Base-by-base conservation (phyloP, 2,888 invertebrate species). In the Acleris cristana region DNA sequence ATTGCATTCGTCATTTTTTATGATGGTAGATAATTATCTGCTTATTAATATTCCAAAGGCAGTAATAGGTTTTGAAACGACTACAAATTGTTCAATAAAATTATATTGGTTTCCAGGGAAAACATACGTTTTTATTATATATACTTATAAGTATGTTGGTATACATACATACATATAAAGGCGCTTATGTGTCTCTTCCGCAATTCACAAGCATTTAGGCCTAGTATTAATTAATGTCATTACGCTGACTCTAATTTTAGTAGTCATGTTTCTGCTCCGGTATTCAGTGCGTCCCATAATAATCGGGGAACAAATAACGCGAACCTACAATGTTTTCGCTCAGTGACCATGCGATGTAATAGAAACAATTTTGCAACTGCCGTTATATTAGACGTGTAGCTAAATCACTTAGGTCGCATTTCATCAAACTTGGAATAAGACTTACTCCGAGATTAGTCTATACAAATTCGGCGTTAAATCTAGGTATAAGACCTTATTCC, bases 281-380 rank as follows among this genome's bases (percentile, higher is more conserved):
- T 73, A 81, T 79, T 79, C 75, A 34, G 67, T 77, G 78, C 80
- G 79, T 79, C 79, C 76, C 78, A 78, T 79, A 80, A 76, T 82
- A 82, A 81, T 81, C 74, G 75, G 71, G 64, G 66, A 65, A 71
- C 66, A 74, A 76, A 76, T 75, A 69, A 70, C 66, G 51, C 64
- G 26, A 67, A 64, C 70, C 71, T 76, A 78, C 77, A 79, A 84
- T 85, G 84, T 83, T 86, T 85, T 83, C 82, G 87, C 84, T 83
- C 84, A 84, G 76, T 84, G 83, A 79, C 83, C 84, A 79, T 81
- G 83, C 81, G 79, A 71, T 83, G 73, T 85, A 79, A 10, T 34
- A 34, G 10, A 10, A 34, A 10, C 80, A 85, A 87, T 88, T 86
- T 84, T 74, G 78, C 73, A 79, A 51, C 64, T 45, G 71, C 69